A percentile compares a stretch with the other conserved stretches of the same genome.
phyloP scores from a whole-genome alignment of 2,797 vertebrate genomes.

The Pangasius macronema region DNA sequence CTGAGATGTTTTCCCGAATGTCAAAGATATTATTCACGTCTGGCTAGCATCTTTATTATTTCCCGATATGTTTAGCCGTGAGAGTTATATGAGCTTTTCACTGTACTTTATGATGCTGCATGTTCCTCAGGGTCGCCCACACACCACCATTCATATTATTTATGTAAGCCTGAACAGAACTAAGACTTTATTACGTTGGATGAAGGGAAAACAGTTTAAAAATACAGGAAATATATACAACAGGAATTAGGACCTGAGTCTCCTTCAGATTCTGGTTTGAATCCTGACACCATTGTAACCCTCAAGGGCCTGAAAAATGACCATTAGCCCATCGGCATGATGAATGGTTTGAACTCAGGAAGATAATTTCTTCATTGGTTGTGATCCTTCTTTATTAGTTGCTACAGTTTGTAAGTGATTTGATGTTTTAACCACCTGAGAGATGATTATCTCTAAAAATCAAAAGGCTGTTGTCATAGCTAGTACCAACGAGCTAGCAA shows the following conservation, averaged over 20 bases:
- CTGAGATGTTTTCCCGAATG: background rate
- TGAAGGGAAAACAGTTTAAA: background rate
- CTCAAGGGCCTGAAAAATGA: background rate
- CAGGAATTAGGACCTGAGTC: background rate
- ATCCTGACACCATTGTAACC: background rate
- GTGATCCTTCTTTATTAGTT: background rate
- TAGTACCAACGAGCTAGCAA: background rate
- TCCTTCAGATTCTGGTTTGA: background rate
- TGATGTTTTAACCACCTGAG: no score
- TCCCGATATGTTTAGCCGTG: background rate
- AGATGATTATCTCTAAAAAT: background rate
- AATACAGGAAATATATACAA: background rate
- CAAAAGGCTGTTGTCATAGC: background rate
- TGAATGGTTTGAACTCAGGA: background rate
- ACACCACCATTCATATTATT: background rate
- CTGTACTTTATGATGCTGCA: background rate
- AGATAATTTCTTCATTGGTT: no score
- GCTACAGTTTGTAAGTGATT: no score
- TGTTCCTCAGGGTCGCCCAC: background rate
- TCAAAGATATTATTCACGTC: background rate
- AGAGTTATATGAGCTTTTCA: background rate
- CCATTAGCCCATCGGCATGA: background rate
- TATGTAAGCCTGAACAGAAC: background rate
- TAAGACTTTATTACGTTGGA: background rate
- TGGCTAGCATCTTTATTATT: background rate